Percentiles rank a stretch among this genome's conserved stretches.
Evolutionary conservation across 2,113 vertebrate genomes (phyloP).

Genomic region (Paradoxurus hermaphroditus): DNA sequence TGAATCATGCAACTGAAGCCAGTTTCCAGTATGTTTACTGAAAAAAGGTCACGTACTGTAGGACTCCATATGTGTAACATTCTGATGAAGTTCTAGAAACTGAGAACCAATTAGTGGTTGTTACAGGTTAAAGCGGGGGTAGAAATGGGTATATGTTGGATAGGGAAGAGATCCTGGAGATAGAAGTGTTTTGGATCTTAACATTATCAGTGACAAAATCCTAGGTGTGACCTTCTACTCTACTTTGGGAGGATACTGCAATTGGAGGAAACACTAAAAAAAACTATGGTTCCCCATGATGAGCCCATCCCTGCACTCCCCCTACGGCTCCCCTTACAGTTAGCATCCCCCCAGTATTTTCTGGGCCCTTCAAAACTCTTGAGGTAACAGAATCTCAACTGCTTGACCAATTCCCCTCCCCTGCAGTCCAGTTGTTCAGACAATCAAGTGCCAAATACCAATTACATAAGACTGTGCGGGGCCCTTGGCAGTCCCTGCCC

Average conservation of each 20-base stretch:
- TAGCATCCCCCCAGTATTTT: neutral
- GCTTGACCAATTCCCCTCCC: neutral
- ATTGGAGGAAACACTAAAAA: neutral
- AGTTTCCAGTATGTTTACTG: neutral
- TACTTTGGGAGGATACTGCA: neutral
- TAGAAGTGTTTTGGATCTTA: neutral
- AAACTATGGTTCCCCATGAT: neutral
- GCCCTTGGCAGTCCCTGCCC: neutral
- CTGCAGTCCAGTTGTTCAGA: neutral
- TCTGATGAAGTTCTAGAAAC: neutral
- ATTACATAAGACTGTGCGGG: fast-evolving
- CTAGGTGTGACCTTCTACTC: neutral
- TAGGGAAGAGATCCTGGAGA: neutral
- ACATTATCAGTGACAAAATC: neutral
- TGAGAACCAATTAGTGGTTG: neutral
- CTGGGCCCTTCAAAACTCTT: neutral
- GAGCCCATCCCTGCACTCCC: neutral
- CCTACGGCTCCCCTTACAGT: neutral
- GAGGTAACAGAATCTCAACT: neutral
- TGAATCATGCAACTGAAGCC: neutral
- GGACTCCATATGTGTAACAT: neutral
- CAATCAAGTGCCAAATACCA: neutral
- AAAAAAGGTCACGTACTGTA: neutral
- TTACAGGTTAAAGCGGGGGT: neutral
- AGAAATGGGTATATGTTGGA: neutral